These are phyloP conservation scores for Lasioglossum zephyrum DNA, from an alignment of 2,888 invertebrate species.

Conservation along the genomic window DNA sequence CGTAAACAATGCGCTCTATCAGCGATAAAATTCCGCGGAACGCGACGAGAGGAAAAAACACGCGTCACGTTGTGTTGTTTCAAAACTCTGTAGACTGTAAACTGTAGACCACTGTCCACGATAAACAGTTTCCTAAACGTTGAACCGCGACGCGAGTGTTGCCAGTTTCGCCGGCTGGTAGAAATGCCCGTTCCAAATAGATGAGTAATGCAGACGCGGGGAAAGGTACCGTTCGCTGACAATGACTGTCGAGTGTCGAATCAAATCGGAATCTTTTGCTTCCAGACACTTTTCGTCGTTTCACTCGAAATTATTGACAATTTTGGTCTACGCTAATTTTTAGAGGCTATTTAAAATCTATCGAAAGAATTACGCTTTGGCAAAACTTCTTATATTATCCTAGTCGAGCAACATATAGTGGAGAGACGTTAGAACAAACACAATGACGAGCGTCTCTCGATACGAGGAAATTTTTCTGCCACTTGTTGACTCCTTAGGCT, in stretches of 20 bases:
- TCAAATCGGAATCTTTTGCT: background rate
- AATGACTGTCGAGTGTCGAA: background rate
- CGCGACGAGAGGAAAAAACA: background rate
- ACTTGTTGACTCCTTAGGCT: background rate
- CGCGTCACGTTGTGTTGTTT: background rate
- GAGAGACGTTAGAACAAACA: background rate
- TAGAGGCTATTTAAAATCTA: background rate
- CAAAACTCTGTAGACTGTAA: background rate
- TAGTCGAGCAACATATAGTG: background rate
- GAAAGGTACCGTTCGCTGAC: background rate
- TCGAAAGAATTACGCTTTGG: background rate
- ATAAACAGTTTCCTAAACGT: slow-evolving; percentile 3
- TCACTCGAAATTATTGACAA: too few species aligned
- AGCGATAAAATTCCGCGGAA: background rate
- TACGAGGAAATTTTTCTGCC: background rate
- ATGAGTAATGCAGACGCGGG: background rate
- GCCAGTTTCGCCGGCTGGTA: background rate
- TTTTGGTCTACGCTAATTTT: background rate
- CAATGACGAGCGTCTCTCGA: background rate
- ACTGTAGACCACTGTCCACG: background rate
- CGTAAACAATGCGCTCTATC: slow-evolving; percentile 4
- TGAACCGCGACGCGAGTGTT: background rate
- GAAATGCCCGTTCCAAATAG: background rate
- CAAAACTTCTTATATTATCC: background rate
- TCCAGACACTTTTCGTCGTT: background rate